Base-by-base conservation (phyloP, 2,113 vertebrate genomes). In the Vidua macroura region DNA sequence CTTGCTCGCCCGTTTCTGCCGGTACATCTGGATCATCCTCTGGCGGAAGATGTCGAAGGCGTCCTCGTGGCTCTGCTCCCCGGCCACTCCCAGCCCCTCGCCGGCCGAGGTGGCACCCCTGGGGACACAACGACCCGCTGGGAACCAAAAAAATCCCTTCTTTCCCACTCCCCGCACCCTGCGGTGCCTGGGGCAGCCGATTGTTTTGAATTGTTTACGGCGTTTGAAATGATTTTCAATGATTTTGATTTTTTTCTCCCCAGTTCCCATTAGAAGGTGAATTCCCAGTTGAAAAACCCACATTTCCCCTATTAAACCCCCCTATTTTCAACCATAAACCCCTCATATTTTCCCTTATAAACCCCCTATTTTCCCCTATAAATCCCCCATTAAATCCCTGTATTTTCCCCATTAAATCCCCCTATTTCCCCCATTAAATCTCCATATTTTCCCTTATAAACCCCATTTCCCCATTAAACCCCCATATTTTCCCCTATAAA, bases 1-100 rank as follows among this genome's bases (percentile, higher is more conserved):
- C 89, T 98, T 98, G 93, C 74, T 97, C 64, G 97, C 97, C 88
- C 97, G 95, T 92, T 98, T 98, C 95, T 98, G 96, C 62, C 97
- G 96, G 97, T 98, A 98, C 98, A 98, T 98, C 84, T 98, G 97
- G 92, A 98, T 98, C 98, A 98, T 98, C 87, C 98, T 97, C 88
- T 98, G 98, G 13, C 98, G 98, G 96, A 98, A 98, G 73, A 97
- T 92, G 35, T 98, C 98, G 76, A 98, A 98, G 8, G 98, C 98
- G 76, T 98, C 98, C 72, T 98, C 98, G 58, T 96, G 95, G n/a
- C 95, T 97, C 48, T 97, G 96, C 18, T 96, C 96, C 66, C 97
- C 97, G 9, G 97, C 97, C 69, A 97, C 97, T 41, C 98, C 98
- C 95, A 98, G 78, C 68, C 98, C 98, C 94, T 98, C 98, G 92